These are phyloP conservation scores for Heliocidaris erythrogramma DNA, from an alignment of 35 echinoderm and acorn worm genomes.

Conservation along the genomic window DNA sequence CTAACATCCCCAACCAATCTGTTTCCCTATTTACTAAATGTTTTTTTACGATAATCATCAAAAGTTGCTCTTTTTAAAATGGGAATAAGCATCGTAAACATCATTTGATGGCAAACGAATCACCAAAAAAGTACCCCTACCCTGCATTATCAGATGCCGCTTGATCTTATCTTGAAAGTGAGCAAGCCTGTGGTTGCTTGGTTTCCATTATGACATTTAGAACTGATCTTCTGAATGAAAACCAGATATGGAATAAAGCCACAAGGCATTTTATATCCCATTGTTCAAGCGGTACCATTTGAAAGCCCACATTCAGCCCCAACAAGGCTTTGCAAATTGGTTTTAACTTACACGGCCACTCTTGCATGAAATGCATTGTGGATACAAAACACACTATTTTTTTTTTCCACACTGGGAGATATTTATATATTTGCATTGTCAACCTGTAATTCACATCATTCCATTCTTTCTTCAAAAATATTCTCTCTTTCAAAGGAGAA, in stretches of 20 bases:
- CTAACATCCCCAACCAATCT: neutral
- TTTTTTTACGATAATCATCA: constrained; percentile 27
- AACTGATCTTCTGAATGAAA: constrained; percentile 22
- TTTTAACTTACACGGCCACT: constrained; percentile 3
- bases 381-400: neutral
- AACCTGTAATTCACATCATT: neutral
- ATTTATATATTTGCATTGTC: neutral
- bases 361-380: constrained; percentile 41
- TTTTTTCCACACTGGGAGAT: neutral
- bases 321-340: constrained; percentile 51
- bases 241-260: constrained; percentile 14
- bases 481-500: neutral
- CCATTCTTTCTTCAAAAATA: constrained; percentile 6
- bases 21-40: constrained; percentile 19
- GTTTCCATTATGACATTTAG: neutral
- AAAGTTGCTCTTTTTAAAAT: neutral
- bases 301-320: constrained; percentile 14
- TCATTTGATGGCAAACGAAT: neutral
- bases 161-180: constrained; percentile 52
- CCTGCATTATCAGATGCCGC: constrained; percentile 43
- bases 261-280: constrained; percentile 30
- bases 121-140: constrained; percentile 31
- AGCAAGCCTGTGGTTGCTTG: constrained; percentile 37
- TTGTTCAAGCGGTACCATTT: neutral
- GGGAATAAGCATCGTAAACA: constrained; percentile 30